Evolutionary conservation across 2,797 vertebrate genomes (phyloP).

Genomic region (Fringilla coelebs): DNA sequence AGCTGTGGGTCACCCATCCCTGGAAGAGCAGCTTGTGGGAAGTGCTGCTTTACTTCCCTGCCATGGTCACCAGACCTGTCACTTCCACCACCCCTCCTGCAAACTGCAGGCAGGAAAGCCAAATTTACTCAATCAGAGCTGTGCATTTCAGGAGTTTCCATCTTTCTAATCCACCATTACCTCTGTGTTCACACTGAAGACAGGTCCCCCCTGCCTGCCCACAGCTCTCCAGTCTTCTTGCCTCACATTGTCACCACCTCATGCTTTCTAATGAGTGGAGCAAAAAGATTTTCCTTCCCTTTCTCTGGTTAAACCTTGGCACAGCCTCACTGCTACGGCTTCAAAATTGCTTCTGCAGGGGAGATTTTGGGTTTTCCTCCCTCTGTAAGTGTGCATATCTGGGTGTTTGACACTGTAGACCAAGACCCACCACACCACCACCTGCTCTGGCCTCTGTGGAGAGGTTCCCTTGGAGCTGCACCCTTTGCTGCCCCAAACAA

Average conservation of each 20-base stretch:
- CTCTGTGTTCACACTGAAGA: not conserved
- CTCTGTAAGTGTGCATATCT: not conserved
- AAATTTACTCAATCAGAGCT: not conserved
- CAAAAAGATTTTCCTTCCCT: not conserved
- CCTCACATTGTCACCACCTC: not conserved
- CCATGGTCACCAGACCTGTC: fast-evolving
- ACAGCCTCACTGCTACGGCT: fast-evolving
- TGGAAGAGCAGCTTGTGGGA: not conserved
- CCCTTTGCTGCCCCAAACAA: not conserved
- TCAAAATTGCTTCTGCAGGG: not conserved
- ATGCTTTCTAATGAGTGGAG: not conserved
- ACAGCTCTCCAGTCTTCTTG: fast-evolving
- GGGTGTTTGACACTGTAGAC: not conserved
- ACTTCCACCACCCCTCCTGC: not conserved
- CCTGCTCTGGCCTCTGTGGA: not conserved
- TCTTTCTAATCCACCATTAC: not conserved
- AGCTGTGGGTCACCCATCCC: not conserved
- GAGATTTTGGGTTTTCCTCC: not conserved
- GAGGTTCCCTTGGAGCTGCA: not conserved
- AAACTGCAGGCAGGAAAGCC: not conserved
- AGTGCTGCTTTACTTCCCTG: not conserved
- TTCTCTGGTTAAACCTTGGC: not conserved
- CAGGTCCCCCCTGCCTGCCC: not conserved
- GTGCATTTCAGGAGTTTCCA: not conserved
- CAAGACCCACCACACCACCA: not conserved